Evolutionary conservation across 1,140 invertebrate species (phyloP).

Genomic region (Zaprionus ghesquierei): DNA sequence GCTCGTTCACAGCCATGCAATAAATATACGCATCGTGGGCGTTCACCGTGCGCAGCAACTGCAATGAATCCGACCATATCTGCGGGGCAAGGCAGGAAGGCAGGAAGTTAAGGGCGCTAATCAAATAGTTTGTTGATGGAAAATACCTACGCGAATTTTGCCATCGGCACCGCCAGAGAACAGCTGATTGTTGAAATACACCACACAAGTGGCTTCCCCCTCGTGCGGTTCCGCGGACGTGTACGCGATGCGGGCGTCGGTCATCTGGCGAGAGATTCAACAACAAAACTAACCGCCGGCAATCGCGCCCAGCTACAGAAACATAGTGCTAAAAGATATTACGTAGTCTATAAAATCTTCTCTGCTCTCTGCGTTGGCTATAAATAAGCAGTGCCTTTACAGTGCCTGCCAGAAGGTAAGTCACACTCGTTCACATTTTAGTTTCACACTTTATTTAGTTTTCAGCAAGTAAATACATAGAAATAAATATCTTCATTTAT

Average conservation of each 20-base stretch:
- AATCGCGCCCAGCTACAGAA: not conserved
- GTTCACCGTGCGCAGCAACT: constrained; percentile 58
- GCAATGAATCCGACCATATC: constrained; percentile 59
- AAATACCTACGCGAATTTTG: constrained; percentile 77
- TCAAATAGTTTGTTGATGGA: not conserved
- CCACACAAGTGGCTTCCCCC: constrained; percentile 71
- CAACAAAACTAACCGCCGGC: constrained; percentile 29
- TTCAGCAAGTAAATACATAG: constrained; percentile 75
- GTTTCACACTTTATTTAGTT: constrained; percentile 67
- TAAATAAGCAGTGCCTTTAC: not conserved
- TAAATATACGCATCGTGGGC: constrained; percentile 78
- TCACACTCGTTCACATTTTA: constrained; percentile 5
- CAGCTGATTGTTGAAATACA: constrained; percentile 61
- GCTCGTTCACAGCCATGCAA: constrained; percentile 67
- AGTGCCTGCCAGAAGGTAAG: not conserved
- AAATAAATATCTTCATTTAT: constrained; percentile 42
- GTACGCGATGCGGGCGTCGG: constrained; percentile 58
- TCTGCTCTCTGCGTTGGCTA: not conserved
- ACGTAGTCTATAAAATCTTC: too few species aligned
- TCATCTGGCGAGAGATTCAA: constrained; percentile 43
- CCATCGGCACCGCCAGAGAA: constrained; percentile 82
- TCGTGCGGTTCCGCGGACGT: constrained; percentile 71
- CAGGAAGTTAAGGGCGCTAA: not conserved
- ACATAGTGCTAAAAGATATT: not conserved
- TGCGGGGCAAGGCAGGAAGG: not conserved